Base-by-base conservation (phyloP, 2,888 invertebrate species). In the Hemaris fuciformis region DNA sequence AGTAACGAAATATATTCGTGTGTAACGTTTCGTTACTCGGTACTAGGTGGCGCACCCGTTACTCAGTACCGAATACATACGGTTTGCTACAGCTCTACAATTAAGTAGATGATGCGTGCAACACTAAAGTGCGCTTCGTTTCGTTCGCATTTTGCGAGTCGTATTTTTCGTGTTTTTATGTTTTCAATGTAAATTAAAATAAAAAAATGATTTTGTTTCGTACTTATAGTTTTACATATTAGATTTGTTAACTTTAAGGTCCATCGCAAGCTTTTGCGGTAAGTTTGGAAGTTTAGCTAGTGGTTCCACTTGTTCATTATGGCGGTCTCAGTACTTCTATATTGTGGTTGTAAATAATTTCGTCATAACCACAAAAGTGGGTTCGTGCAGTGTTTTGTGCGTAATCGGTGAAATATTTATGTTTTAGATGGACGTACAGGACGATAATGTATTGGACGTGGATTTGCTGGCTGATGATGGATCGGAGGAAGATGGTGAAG, bases 401-500 rank as follows among this genome's bases (percentile, higher is more conserved):
- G 46, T 65, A 46, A 58, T 62, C 65, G 67, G 62, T 3, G 41
- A 45, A 48, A 42, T 63, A 62, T 67, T 56, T 62, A 53, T 72
- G 62, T 85, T 88, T 70, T 85, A 92, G 92, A 92, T 93, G 92
- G 92, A 92, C 86, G 87, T 88, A 74, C 81, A 85, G 70, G 93
- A 93, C 75, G 93, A 93, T 70, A 88, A 81, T 73, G 88, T 90
- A 68, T 83, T 93, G 84, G 95, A 96, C 83, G 95, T 95, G 93
- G 96, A 96, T 87, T 93, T 95, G 76, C 94, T 96, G 76, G 95
- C 95, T 74, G 95, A 95, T 70, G 96, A 96, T 80, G 95, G 94
- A 68, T 95, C 96, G 45, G 96, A 96, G 78, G 94, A 95, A 65
- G 96, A 95, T 74, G 95, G 95, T 73, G 96, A 96, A 83, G 96